Base-by-base conservation (phyloP, 2,113 vertebrate genomes). In the Aix galericulata region DNA sequence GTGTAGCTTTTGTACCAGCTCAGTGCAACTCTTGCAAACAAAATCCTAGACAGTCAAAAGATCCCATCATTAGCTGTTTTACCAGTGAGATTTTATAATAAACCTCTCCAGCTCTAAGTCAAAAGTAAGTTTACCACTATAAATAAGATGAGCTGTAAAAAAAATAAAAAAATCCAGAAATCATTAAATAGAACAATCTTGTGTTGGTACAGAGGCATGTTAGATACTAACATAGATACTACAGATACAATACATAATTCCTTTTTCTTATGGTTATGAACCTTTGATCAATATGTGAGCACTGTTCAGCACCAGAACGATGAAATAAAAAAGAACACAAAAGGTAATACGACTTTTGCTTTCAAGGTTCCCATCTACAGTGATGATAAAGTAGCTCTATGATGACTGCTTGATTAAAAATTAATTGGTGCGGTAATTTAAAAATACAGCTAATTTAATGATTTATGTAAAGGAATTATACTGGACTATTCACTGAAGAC, bases 361-460 rank as follows among this genome's bases (percentile, higher is more conserved):
- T 93, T 88, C 76, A 76, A 88, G 20, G 34, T 29, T 82, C 59
- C 53, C 59, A 44, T 85, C 58, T 55, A 82, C 12, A 77, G 17
- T 32, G 52, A 88, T 42, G 34, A 76, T 68, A 63, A 89, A 89
- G 75, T 29, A 88, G 48, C 12, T 89, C 64, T 83, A 3, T 50
- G 36, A 89, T 50, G 25, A 64, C 23, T 80, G 21, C 53, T 48
- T 87, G 53, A 80, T 93, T 82, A 94, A 96, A 94, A 95, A 88
- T 77, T 69, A 89, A 95, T 81, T 90, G 75, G 50, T 81, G 38
- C 59, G 29, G 60, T 78, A 86, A 85, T 82, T 93, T 92, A 83
- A 95, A 81, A 8, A 72, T 52, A 91, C 20, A 32, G 5, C 17
- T 81, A 81, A 91, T 83, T 95, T 81, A 95, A 75, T 83, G 94